A percentile compares a stretch with the other conserved stretches of the same genome.
Evolutionary conservation across 2,797 vertebrate genomes (phyloP).

Genomic region (Falco rusticolus): DNA sequence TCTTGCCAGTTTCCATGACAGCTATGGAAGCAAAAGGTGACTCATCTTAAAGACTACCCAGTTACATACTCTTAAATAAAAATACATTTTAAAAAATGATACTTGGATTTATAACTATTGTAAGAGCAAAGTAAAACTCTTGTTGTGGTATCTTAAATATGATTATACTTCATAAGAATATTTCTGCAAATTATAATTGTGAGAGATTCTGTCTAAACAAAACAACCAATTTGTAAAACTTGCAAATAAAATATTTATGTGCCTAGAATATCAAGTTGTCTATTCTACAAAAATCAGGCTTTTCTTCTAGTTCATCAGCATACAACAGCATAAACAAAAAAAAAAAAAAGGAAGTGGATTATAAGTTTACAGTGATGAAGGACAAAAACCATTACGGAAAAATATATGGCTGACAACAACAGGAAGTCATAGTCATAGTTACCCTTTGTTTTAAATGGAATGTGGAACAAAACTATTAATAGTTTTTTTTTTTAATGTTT

Average conservation of each 20-base stretch:
- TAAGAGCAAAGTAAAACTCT: neutral
- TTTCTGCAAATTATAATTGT: neutral
- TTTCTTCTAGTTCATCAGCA: neutral
- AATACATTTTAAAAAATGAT: neutral
- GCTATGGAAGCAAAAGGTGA: conserved; percentile 62
- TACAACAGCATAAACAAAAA: neutral
- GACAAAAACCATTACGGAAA: neutral
- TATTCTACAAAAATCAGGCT: neutral
- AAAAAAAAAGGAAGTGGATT: neutral
- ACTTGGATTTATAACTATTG: neutral
- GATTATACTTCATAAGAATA: neutral
- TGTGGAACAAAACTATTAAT: neutral
- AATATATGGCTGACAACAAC: neutral
- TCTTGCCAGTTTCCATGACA: conserved; percentile 64
- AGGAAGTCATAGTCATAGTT: neutral
- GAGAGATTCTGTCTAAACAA: neutral
- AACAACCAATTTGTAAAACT: neutral
- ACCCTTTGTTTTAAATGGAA: neutral
- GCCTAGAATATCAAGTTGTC: neutral
- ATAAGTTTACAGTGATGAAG: neutral
- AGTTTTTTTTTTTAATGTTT: neutral
- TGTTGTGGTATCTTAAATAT: neutral
- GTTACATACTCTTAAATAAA: conserved; percentile 12
- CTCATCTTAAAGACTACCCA: conserved; percentile 47
- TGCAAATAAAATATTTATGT: neutral